Percentiles rank a stretch among this genome's conserved stretches.
These are phyloP conservation scores for Cuculus canorus DNA, from an alignment of 2,797 vertebrate species.

Conservation along the genomic window DNA sequence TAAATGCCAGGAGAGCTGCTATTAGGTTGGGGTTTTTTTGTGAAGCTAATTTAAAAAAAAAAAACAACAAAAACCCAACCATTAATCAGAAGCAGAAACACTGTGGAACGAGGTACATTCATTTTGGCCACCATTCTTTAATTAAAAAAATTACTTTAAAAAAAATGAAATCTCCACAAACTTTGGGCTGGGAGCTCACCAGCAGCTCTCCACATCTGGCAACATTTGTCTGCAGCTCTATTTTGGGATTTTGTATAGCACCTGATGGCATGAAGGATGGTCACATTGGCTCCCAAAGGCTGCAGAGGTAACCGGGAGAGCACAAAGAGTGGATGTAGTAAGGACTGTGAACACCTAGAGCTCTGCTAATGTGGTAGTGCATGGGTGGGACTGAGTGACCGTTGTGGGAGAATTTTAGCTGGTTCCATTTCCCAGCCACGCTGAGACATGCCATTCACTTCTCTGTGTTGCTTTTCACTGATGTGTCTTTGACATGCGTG, in stretches of 20 bases:
- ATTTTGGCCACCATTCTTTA: not conserved
- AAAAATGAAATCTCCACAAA: not conserved
- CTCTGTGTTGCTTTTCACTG: fast-evolving
- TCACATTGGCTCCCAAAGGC: fast-evolving
- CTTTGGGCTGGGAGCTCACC: not conserved
- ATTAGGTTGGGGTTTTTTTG: not conserved
- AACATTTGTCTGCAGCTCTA: fast-evolving
- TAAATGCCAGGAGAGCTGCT: not conserved
- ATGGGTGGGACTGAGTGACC: not conserved
- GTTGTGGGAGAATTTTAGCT: not conserved
- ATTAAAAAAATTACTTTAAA: not conserved
- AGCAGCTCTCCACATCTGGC: not conserved
- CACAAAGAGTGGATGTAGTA: fast-evolving
- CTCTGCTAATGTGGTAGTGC: fast-evolving
- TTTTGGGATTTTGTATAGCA: not conserved
- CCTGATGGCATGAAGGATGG: not conserved
- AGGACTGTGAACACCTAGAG: not conserved
- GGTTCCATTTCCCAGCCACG: not conserved
- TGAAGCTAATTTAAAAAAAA: not conserved
- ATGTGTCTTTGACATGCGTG: fast-evolving
- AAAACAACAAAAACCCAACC: not conserved
- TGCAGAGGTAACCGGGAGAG: no score
- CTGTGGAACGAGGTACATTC: fast-evolving
- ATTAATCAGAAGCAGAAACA: not conserved
- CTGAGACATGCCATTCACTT: not conserved